Evolutionary conservation across 2,113 vertebrate genomes (phyloP).

Genomic region (Prinia subflava): DNA sequence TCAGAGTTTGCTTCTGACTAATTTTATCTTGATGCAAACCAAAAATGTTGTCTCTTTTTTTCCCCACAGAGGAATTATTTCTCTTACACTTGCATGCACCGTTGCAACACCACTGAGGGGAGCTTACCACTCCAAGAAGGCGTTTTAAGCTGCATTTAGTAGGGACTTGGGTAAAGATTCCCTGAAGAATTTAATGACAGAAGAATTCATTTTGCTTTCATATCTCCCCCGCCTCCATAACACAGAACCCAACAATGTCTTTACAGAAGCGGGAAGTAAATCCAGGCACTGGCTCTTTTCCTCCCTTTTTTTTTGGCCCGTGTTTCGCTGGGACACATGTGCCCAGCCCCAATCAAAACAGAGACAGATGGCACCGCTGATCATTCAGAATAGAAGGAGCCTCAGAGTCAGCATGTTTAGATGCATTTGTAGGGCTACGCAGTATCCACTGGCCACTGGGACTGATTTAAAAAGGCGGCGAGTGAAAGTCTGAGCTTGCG

Average conservation of each 20-base stretch:
- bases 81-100: conserved; percentile 63
- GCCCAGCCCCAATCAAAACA: conserved; percentile 60
- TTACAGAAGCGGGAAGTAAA: conserved; percentile 54
- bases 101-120: background rate
- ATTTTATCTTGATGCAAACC: conserved; percentile 68
- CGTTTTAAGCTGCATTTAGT: conserved; percentile 39
- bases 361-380: conserved; percentile 61
- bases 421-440: conserved; percentile 36
- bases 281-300: conserved; percentile 17
- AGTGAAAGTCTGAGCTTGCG: conserved; percentile 35
- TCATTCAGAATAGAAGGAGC: conserved; percentile 56
- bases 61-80: conserved; percentile 44
- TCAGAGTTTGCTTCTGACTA: conserved; percentile 61
- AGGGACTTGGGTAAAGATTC: conserved; percentile 49
- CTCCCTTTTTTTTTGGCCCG: conserved; percentile 34
- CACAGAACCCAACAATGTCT: conserved; percentile 51
- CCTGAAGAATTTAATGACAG: conserved; percentile 51
- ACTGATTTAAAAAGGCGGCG: conserved; percentile 60
- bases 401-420: conserved; percentile 56
- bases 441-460: conserved; percentile 33
- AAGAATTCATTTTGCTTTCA: conserved; percentile 65
- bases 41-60: conserved; percentile 33
- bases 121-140: conserved; percentile 7
- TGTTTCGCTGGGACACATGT: conserved; percentile 47
- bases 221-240: conserved; percentile 23